Evolutionary conservation across 92 coral and sea anemone species (phyloP), one percentile per base, ranked within the genome.

Genomic region (Epizoanthus scotinus): DNA sequence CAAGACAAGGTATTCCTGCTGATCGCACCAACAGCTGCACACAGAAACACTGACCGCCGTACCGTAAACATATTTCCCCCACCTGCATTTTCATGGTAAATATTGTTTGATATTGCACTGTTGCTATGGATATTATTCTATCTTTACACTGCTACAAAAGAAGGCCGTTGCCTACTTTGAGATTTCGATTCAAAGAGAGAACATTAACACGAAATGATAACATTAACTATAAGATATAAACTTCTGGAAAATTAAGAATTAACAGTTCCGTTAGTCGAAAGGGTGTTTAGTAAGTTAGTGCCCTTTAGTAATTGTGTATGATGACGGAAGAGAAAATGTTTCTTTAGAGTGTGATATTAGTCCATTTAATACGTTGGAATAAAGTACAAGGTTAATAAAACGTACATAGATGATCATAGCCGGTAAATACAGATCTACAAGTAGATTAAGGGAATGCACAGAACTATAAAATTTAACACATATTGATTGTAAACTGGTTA

Each of bases 1-100:
- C 78, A n/a, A 73, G 56, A 73, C 38, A 27, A 5, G 25, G 54
- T n/a, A 2, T 15, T 20, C 56, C 73, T 10, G 22, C 56, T 68
- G 54, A 20, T 44, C 24, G 7, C 63, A 17, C 78, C 78, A 2
- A 36, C 49, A 38, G 65, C 42, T n/a, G 62, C 18, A 25, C 31
- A 73, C 5, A 62, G 10, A 26, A 52, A 73, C 21, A 73, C 21
- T 19, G 52, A 49, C 44, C 78, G 24, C 62, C 29, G 21, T 13
- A 47, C 2, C 13, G 44, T 73, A 73, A 55, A 73, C 78, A 73
- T 29, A 19, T 18, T 0, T 3, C 28, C 40, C 18, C 53, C 78
- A 73, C 78, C 78, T 73, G 78, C 78, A 26, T n/a, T 73, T 50
- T 55, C 31, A 29, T 15, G 22, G 78, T 73, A 56, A 73, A 73